Evolutionary conservation across 2,113 vertebrate species (phyloP), one percentile per base, ranked within the genome.

Genomic region (Phainopepla nitens): DNA sequence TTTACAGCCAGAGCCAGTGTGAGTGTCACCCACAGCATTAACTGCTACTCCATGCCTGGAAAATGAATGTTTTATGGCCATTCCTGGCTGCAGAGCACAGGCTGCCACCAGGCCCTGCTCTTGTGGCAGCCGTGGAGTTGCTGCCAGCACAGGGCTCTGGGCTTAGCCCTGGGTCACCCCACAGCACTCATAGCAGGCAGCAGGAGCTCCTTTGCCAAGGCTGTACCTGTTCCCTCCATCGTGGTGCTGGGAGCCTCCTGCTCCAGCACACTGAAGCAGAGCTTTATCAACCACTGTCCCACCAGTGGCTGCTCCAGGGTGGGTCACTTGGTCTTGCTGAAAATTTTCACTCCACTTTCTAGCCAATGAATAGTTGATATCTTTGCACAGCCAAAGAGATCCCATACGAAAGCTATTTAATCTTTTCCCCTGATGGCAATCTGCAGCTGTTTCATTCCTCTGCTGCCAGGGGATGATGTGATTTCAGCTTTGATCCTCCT

Each of bases 1-100:
- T 89, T 93, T 93, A 87, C 77, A 82, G 81, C 77, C 47, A 39
- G 60, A 71, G 80, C 64, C 64, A 27, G 81, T 84, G 88, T 86
- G 56, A 36, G 69, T 49, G 87, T 75, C 81, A 87, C 54, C 35
- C 71, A 70, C 58, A 53, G 85, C 66, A 80, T 76, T 75, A 90
- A 57, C 78, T 87, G 81, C 77, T 1, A 1, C 78, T 76, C 65
- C 42, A 21, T n/a, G 49, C 51, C 75, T 88, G 92, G 44, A 89
- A 82, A 88, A 82, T 29, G 15, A 73, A 44, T 28, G 45, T 68
- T 93, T 94, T 72, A 82, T 8, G 62, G 90, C 62, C 73, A 54
- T n/a, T 80, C 44, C 88, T 36, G 82, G 23, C 28, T 75, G 35
- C 87, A 77, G 58, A 81, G 81, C 41, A 36, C 9, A 3, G 8